Evolutionary conservation across 2,888 invertebrate species (phyloP).

Genomic region (Phytoseiulus persimilis): DNA sequence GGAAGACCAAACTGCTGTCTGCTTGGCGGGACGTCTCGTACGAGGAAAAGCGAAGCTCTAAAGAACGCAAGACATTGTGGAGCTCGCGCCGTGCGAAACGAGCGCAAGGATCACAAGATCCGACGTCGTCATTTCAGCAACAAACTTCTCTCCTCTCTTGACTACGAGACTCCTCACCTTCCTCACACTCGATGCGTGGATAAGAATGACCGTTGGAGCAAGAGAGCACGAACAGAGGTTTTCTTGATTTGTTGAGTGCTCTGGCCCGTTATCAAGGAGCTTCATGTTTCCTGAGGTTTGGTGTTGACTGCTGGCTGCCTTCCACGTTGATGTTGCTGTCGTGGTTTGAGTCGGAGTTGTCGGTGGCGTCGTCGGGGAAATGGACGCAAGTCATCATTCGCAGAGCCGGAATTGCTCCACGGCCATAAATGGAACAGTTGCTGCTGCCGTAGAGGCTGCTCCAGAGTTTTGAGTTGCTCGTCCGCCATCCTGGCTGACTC

Average conservation of each 20-base stretch:
- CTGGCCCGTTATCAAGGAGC: neutral
- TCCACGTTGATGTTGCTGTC: neutral
- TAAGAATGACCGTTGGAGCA: too few relatives aligned
- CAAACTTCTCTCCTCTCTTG: too few relatives aligned
- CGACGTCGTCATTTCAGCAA: too few relatives aligned
- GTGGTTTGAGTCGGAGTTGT: neutral
- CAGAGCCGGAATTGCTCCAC: neutral
- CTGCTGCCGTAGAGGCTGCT: neutral
- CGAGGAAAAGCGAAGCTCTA: too few relatives aligned
- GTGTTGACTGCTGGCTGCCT: neutral
- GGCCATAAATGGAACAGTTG: neutral
- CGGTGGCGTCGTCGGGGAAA: neutral
- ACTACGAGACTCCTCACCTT: too few relatives aligned
- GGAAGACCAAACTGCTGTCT: too few relatives aligned
- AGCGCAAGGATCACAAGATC: too few relatives aligned
- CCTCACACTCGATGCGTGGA: too few relatives aligned
- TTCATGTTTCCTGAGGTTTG: neutral
- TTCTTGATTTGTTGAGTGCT: neutral
- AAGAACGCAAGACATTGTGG: too few relatives aligned
- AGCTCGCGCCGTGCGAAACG: too few relatives aligned
- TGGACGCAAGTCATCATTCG: neutral
- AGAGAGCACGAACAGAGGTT: too few relatives aligned
- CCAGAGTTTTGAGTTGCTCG: neutral
- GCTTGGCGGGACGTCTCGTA: too few relatives aligned
- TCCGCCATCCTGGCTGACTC: neutral